Conservation (phyloP, 2,888 invertebrate species). For the Cephus runcator region DNA sequence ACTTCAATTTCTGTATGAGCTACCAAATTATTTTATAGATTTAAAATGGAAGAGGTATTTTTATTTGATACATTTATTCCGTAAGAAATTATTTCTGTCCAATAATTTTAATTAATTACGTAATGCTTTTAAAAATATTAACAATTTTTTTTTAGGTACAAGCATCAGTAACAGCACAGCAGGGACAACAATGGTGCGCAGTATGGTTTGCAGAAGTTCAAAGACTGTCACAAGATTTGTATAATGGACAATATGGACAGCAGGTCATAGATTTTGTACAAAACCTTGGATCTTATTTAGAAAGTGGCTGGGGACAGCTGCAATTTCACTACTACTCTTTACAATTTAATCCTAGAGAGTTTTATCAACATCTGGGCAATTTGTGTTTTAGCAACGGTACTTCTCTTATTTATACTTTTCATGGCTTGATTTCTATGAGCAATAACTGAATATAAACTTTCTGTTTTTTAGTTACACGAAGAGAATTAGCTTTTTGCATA, state of each 20-base stretch:
- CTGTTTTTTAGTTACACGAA: slow-evolving; percentile 60
- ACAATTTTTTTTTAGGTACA: slow-evolving; percentile 42
- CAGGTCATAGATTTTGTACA: slow-evolving; percentile 41
- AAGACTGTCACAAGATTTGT: slow-evolving; percentile 39
- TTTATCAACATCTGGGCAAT: slow-evolving; percentile 45
- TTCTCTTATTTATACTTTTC: neutral
- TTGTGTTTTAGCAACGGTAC: slow-evolving; percentile 44
- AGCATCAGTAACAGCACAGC: slow-evolving; percentile 44
- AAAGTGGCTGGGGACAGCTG: slow-evolving; percentile 43
- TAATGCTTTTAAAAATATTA: neutral
- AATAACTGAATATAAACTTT: neutral
- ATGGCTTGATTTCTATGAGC: neutral
- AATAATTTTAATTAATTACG: neutral
- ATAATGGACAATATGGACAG: slow-evolving; percentile 41
- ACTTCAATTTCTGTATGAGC: neutral
- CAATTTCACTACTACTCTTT: slow-evolving; percentile 43
- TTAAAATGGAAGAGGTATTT: neutral
- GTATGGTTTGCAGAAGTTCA: slow-evolving; percentile 39
- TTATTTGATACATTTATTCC: neutral
- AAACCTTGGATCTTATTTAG: slow-evolving; percentile 37
- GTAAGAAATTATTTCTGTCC: neutral
- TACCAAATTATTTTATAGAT: neutral
- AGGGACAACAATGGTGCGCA: slow-evolving; percentile 48
- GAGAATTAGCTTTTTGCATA: slow-evolving; percentile 64
- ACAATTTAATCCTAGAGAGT: slow-evolving; percentile 41